Evolutionary conservation across 1,140 invertebrate species (phyloP).

Genomic region (Zaprionus camerounensis): DNA sequence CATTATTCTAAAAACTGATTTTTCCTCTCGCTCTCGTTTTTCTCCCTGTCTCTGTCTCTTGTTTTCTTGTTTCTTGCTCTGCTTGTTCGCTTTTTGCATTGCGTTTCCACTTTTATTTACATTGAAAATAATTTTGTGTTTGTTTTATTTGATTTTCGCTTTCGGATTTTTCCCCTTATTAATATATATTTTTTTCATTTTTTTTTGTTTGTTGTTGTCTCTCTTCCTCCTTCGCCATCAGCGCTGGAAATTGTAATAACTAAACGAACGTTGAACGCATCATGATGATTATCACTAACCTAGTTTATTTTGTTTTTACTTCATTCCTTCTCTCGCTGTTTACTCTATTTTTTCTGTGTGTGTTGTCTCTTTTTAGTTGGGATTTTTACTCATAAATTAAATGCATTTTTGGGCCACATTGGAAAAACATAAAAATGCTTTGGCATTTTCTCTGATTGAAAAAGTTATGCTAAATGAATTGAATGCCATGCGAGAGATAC

Average conservation of each 20-base stretch:
- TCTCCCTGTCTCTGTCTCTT: background rate
- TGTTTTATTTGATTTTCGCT: constrained; percentile 15
- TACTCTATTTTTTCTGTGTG: background rate
- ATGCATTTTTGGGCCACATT: constrained; percentile 70
- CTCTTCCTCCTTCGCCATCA: background rate
- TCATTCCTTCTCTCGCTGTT: background rate
- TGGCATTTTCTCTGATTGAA: constrained; percentile 57
- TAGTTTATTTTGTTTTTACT: constrained; percentile 37
- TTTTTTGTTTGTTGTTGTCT: constrained; percentile 3
- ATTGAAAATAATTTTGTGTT: constrained; percentile 50
- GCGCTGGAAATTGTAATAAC: constrained; percentile 70
- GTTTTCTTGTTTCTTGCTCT: background rate
- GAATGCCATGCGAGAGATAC: constrained; percentile 35
- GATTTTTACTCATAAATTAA: constrained; percentile 56
- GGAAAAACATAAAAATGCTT: constrained; percentile 59
- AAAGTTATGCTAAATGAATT: constrained; percentile 51
- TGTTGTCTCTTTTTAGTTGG: constrained; percentile 11
- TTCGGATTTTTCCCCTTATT: constrained; percentile 7
- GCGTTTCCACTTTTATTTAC: constrained; percentile 69
- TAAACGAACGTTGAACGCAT: constrained; percentile 78
- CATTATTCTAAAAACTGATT: constrained; percentile 55
- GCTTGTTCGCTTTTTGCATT: constrained; percentile 29
- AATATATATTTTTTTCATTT: background rate
- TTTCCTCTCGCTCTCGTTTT: background rate
- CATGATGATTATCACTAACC: constrained; percentile 78